Conservation (phyloP, 2,888 invertebrate species). For the Arrhopalites spinosus region DNA sequence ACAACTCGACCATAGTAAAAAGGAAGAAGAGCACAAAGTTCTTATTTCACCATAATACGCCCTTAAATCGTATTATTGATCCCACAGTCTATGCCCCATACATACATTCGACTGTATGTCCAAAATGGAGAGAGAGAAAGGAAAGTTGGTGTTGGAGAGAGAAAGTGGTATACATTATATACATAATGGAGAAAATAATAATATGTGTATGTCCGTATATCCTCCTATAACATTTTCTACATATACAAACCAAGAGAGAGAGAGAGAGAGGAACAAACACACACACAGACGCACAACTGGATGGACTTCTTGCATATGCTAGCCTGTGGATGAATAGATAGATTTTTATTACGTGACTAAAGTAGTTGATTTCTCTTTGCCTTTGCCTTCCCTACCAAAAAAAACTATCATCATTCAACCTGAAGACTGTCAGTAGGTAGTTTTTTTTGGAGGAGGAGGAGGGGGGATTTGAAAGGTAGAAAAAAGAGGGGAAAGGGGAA, state of each 20-base stretch:
- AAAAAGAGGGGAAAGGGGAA: constrained; percentile 7
- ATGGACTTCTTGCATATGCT: background rate
- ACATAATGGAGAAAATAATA: background rate
- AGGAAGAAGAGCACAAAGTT: constrained; percentile 21
- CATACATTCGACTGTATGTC: too few relatives aligned
- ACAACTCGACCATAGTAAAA: background rate
- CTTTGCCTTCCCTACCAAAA: background rate
- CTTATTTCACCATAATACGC: constrained; percentile 32
- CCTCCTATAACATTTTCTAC: background rate
- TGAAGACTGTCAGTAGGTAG: background rate
- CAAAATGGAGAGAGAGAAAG: background rate
- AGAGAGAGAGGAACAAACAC: background rate
- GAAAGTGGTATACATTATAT: background rate
- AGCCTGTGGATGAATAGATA: background rate
- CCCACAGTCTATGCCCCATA: background rate
- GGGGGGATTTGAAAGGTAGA: too few relatives aligned
- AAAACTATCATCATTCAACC: background rate
- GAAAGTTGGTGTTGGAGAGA: too few relatives aligned
- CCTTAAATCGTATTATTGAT: constrained; percentile 32
- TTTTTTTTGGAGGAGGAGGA: background rate
- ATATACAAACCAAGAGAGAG: background rate
- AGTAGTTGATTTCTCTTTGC: background rate
- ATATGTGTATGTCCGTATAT: background rate
- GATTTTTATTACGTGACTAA: constrained; percentile 18
- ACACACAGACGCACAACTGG: background rate